Percentiles rank a stretch among this genome's conserved stretches.
Conservation (phyloP, 2,888 invertebrate species). For the Apamea anceps region DNA sequence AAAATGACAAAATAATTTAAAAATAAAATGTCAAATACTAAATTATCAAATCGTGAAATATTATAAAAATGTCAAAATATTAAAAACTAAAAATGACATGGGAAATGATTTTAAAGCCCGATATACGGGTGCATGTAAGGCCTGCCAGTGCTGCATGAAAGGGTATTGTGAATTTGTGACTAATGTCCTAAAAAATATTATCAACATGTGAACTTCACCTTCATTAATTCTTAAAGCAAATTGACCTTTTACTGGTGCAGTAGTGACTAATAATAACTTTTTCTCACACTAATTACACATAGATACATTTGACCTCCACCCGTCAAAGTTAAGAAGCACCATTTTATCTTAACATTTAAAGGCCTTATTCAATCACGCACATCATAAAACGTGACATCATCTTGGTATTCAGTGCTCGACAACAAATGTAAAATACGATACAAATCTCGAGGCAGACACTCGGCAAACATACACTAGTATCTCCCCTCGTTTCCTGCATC, state of each 20-base stretch:
- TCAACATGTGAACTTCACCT: not conserved
- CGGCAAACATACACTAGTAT: conserved; percentile 80
- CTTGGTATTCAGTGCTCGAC: conserved; percentile 72
- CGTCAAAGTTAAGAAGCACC: conserved; percentile 59
- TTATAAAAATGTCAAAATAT: no score
- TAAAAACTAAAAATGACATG: no score
- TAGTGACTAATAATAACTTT: conserved; percentile 8
- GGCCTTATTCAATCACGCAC: conserved; percentile 75
- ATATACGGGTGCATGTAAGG: no score
- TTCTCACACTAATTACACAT: conserved; percentile 24
- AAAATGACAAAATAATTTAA: no score
- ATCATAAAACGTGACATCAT: conserved; percentile 79
- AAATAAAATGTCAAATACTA: no score
- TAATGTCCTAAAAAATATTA: not conserved
- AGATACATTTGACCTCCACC: conserved; percentile 48
- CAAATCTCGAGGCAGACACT: conserved; percentile 83
- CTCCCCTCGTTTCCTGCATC: conserved; percentile 88
- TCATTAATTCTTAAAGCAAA: not conserved
- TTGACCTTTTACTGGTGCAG: conserved; percentile 24
- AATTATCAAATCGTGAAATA: no score
- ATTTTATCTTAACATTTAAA: conserved; percentile 65
- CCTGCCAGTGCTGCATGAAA: no score
- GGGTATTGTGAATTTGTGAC: no score
- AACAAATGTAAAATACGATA: conserved; percentile 82
- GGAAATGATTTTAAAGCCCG: no score